phyloP scores from a whole-genome alignment of 2,797 vertebrate genomes.

The Pangasius krempfi region DNA sequence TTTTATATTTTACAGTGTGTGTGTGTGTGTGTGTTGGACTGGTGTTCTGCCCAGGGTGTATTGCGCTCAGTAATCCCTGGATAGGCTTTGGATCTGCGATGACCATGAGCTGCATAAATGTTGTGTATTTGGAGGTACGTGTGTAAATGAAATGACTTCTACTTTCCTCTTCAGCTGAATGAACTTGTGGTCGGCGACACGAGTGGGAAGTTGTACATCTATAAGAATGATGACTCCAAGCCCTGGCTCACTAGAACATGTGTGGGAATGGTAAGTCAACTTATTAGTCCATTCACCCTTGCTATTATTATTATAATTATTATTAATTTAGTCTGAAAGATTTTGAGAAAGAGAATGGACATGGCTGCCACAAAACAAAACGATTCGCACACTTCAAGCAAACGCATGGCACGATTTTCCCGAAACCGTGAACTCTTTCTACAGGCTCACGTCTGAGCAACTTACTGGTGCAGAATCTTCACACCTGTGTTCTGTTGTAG shows the following conservation, averaged over 20 bases:
- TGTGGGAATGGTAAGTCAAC: slow-evolving; percentile 88
- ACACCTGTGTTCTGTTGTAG: slow-evolving; percentile 71
- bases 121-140: background rate
- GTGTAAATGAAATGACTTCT: background rate
- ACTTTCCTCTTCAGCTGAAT: slow-evolving; percentile 78
- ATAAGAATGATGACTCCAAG: slow-evolving; percentile 91
- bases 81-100: background rate
- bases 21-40: background rate
- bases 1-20: background rate
- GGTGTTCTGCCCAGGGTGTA: background rate
- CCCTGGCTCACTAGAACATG: slow-evolving; percentile 88
- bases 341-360: background rate
- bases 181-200: slow-evolving; percentile 95
- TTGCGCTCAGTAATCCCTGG: background rate
- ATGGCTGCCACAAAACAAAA: too few relatives aligned
- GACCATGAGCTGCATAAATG: background rate
- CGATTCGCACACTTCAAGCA: too few relatives aligned
- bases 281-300: background rate
- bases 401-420: too few relatives aligned
- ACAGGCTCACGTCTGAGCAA: background rate
- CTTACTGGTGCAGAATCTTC: background rate
- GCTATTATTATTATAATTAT: background rate
- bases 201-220: slow-evolving; percentile 87
- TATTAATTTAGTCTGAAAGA: background rate
- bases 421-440: background rate